These are phyloP conservation scores for Saccostrea echinata DNA, from an alignment of 1,140 invertebrate genomes.

Conservation along the genomic window DNA sequence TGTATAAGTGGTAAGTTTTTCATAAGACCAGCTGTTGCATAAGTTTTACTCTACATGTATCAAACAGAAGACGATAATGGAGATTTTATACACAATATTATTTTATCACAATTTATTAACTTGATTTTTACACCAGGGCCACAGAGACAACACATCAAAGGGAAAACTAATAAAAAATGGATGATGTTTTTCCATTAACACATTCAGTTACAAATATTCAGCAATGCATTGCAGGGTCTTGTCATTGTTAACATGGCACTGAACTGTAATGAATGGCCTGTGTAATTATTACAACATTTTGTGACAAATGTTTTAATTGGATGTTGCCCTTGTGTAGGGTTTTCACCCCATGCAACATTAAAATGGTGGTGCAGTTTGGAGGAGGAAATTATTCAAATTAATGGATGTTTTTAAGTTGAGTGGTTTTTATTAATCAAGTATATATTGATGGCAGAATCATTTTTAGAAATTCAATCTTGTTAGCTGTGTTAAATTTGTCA, in stretches of 20 bases:
- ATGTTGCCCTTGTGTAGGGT: neutral
- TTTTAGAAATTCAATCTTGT: too few relatives aligned
- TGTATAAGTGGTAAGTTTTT: neutral
- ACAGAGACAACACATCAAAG: slow-evolving; percentile 10
- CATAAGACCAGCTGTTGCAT: neutral
- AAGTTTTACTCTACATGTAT: neutral
- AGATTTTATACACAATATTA: slow-evolving; percentile 20
- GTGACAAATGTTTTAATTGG: neutral
- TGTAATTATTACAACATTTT: neutral
- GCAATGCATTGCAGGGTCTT: slow-evolving; percentile 1
- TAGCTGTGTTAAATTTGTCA: too few relatives aligned
- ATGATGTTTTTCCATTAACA: slow-evolving; percentile 29
- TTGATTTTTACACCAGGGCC: neutral
- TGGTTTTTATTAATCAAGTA: neutral
- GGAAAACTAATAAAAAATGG: slow-evolving; percentile 16
- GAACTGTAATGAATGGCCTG: neutral
- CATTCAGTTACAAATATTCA: neutral
- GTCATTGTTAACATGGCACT: neutral
- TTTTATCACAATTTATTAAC: slow-evolving; percentile 5
- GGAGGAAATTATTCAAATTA: slow-evolving; percentile 15
- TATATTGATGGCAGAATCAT: neutral
- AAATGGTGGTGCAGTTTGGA: neutral
- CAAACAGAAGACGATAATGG: neutral
- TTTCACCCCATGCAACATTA: neutral
- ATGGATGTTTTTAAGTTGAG: neutral